A percentile compares a stretch with the other conserved stretches of the same genome.
These are phyloP conservation scores for Montipora efflorescens DNA, from an alignment of 64 coral and sea anemone species.

Conservation along the genomic window DNA sequence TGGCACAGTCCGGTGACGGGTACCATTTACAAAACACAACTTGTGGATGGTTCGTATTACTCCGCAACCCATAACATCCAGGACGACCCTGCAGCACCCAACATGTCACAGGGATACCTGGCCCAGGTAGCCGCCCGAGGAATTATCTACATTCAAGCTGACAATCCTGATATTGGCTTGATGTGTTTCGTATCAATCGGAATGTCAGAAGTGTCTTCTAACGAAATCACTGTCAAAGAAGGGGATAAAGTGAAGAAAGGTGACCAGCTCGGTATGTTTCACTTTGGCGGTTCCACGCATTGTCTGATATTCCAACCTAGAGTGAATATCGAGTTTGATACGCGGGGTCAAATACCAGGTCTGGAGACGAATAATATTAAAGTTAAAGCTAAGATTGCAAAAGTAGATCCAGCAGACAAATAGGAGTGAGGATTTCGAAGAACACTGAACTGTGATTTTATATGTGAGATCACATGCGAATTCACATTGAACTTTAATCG, in stretches of 20 bases:
- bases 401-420: slow-evolving; percentile 21
- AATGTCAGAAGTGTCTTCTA: slow-evolving; percentile 81
- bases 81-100: slow-evolving; percentile 64
- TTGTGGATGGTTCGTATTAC: slow-evolving; percentile 87
- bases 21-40: slow-evolving; percentile 64
- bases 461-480: background rate
- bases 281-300: slow-evolving; percentile 87
- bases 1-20: slow-evolving; percentile 90
- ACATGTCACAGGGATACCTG: slow-evolving; percentile 74
- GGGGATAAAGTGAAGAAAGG: slow-evolving; percentile 74
- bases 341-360: slow-evolving; percentile 52
- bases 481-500: too few species aligned
- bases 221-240: slow-evolving; percentile 77
- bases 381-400: slow-evolving; percentile 69
- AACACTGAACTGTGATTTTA: slow-evolving; percentile 61
- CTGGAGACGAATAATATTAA: slow-evolving; percentile 69
- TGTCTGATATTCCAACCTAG: slow-evolving; percentile 76
- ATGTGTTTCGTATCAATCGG: slow-evolving; percentile 87
- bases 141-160: slow-evolving; percentile 77
- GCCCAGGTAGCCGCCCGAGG: slow-evolving; percentile 80
- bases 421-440: slow-evolving; percentile 44
- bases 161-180: slow-evolving; percentile 89
- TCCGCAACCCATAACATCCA: slow-evolving; percentile 49
- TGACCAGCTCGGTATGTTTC: slow-evolving; percentile 87
- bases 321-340: slow-evolving; percentile 72